Conservation (phyloP, 37 sponge, comb jelly and placozoan species). For the Diacarnus erythraeanus region DNA sequence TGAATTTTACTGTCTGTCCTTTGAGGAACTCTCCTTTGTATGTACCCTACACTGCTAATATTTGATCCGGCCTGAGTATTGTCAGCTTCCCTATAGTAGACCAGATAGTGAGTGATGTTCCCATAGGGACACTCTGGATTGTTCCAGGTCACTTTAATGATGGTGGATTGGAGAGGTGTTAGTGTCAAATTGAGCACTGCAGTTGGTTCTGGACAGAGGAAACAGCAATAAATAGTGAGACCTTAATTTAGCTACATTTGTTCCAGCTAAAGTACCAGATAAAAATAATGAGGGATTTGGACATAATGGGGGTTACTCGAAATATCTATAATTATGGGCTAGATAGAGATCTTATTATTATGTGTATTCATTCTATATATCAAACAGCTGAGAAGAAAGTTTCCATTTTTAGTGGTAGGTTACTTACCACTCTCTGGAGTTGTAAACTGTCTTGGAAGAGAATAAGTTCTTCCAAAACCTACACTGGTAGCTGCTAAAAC, state of each 20-base stretch:
- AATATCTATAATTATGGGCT: too few species aligned
- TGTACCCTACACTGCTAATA: not conserved
- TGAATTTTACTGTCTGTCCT: not conserved
- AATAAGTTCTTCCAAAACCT: conserved; percentile 21
- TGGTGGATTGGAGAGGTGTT: conserved; percentile 5
- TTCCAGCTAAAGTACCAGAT: too few species aligned
- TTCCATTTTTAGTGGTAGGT: too few species aligned
- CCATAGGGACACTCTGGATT: conserved; percentile 52
- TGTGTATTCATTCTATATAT: too few species aligned
- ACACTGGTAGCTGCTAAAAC: conserved; percentile 21
- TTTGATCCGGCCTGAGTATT: not conserved
- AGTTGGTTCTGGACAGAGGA: conserved; percentile 23
- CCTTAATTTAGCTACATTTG: too few species aligned
- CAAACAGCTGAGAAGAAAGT: too few species aligned
- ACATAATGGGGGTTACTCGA: too few species aligned
- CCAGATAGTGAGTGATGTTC: conserved; percentile 16
- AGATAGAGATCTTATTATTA: too few species aligned
- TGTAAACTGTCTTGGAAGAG: conserved; percentile 7
- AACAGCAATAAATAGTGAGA: too few species aligned
- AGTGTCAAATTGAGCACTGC: conserved; percentile 3
- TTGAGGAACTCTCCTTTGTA: not conserved
- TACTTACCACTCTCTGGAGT: conserved; percentile 31
- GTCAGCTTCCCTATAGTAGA: not conserved
- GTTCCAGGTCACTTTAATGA: conserved; percentile 30
- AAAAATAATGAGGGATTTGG: too few species aligned